These are phyloP conservation scores for Ptychochromis oligacanthus DNA, from an alignment of 2,113 vertebrate genomes.

Conservation along the genomic window DNA sequence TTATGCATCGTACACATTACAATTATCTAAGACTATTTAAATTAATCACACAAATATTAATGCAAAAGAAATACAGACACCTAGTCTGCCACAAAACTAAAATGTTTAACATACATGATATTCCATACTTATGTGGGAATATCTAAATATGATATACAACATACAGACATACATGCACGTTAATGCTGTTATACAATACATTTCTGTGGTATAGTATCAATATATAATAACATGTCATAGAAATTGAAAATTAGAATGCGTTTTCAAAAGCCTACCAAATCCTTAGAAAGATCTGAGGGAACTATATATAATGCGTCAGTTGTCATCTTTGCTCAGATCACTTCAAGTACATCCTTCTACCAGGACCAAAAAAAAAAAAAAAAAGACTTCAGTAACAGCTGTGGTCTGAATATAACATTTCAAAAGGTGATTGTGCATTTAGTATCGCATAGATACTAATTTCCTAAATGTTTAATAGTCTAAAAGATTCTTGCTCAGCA, in stretches of 20 bases:
- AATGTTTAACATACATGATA: neutral
- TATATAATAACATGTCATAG: no score
- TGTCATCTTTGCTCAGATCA: slow-evolving; percentile 26
- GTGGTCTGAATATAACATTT: neutral
- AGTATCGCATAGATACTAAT: neutral
- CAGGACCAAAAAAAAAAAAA: neutral
- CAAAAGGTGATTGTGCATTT: neutral
- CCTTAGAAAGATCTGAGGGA: neutral
- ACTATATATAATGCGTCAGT: neutral
- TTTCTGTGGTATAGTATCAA: neutral
- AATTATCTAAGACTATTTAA: neutral
- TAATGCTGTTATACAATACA: neutral
- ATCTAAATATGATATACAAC: neutral
- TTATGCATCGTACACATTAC: neutral
- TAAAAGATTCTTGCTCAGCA: neutral
- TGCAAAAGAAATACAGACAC: neutral
- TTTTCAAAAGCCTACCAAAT: no score
- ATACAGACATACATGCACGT: neutral
- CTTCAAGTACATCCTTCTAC: neutral
- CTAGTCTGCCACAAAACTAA: neutral
- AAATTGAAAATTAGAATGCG: no score
- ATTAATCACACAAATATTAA: neutral
- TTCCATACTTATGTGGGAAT: neutral
- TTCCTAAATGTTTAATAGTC: neutral
- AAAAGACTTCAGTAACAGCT: neutral